phyloP scores from a whole-genome alignment of 2,888 invertebrate genomes.

The Cordylochernes scorpioides region DNA sequence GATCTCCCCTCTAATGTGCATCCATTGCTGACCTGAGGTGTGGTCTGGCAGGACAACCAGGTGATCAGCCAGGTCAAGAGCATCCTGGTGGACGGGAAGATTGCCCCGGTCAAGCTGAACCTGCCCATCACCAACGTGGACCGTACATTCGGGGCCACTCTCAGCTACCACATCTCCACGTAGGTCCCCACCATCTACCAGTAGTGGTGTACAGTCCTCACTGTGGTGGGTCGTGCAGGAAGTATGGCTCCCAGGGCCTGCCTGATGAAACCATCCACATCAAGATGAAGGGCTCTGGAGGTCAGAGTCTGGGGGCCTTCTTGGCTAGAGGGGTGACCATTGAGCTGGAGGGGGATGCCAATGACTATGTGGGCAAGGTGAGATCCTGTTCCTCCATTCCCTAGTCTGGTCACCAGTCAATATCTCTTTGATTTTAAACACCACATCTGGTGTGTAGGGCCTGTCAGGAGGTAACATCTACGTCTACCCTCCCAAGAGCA shows the following conservation, averaged over 20 bases:
- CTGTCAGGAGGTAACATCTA: slow-evolving; percentile 79
- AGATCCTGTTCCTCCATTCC: slow-evolving; percentile 1
- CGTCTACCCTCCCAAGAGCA: slow-evolving; percentile 64
- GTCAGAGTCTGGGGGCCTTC: slow-evolving; percentile 97
- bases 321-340: slow-evolving; percentile 65
- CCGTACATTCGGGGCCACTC: slow-evolving; percentile 69
- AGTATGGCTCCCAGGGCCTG: slow-evolving; percentile 58
- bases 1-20: no score
- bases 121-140: slow-evolving; percentile 69
- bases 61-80: slow-evolving; percentile 38
- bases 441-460: slow-evolving; percentile 30
- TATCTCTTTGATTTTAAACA: background rate
- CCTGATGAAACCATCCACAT: slow-evolving; percentile 52
- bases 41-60: slow-evolving; percentile 19
- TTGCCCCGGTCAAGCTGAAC: slow-evolving; percentile 36
- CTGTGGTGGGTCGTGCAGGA: slow-evolving; percentile 29
- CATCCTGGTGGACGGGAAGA: slow-evolving; percentile 43
- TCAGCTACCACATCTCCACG: slow-evolving; percentile 84
- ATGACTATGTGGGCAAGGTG: slow-evolving; percentile 84
- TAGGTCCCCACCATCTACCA: slow-evolving; percentile 45
- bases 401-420: background rate
- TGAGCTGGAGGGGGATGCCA: slow-evolving; percentile 80
- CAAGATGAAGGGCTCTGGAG: slow-evolving; percentile 65
- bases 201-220: slow-evolving; percentile 29
- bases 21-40: no score